Percentiles rank a stretch among this genome's conserved stretches.
These are phyloP conservation scores for Atherinomorus stipes DNA, from an alignment of 2,113 vertebrate genomes.

Conservation along the genomic window DNA sequence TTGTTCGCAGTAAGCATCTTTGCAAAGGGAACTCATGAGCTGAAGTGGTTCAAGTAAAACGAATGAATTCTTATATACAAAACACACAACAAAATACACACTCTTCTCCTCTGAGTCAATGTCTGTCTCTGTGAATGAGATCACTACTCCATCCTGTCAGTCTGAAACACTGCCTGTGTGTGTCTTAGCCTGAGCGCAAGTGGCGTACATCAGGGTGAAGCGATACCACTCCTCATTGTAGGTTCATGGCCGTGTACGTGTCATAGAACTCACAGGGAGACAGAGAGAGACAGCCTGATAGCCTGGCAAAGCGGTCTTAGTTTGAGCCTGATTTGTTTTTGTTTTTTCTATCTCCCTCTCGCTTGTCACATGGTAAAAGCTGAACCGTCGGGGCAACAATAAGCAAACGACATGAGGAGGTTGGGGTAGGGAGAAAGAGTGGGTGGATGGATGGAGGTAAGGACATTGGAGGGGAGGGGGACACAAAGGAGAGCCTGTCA, in stretches of 20 bases:
- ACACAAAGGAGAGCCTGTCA: conserved; percentile 85
- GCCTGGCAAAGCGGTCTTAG: conserved; percentile 44
- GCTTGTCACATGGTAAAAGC: conserved; percentile 78
- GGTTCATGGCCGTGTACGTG: conserved; percentile 63
- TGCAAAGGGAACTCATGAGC: conserved; percentile 18
- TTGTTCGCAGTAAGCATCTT: conserved; percentile 10
- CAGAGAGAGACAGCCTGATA: conserved; percentile 71
- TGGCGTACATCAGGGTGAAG: conserved; percentile 51
- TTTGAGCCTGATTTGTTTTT: conserved; percentile 79
- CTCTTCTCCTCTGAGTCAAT: conserved; percentile 40
- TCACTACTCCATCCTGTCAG: conserved; percentile 60
- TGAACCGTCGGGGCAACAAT: conserved; percentile 60
- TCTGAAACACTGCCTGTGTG: conserved; percentile 51
- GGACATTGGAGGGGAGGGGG: conserved; percentile 44
- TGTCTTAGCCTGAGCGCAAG: conserved; percentile 48
- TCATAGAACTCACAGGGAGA: conserved; percentile 53
- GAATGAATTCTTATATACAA: conserved; percentile 37
- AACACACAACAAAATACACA: conserved; percentile 14
- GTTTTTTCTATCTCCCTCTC: conserved; percentile 51
- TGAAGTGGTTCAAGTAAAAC: conserved; percentile 27
- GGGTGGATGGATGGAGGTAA: conserved; percentile 50
- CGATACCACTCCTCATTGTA: conserved; percentile 71
- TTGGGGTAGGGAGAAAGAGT: conserved; percentile 36
- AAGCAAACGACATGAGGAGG: conserved; percentile 70
- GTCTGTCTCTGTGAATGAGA: conserved; percentile 72